These are phyloP conservation scores for Acanthaster planci DNA, from an alignment of 35 echinoderm and acorn worm species.

Conservation along the genomic window DNA sequence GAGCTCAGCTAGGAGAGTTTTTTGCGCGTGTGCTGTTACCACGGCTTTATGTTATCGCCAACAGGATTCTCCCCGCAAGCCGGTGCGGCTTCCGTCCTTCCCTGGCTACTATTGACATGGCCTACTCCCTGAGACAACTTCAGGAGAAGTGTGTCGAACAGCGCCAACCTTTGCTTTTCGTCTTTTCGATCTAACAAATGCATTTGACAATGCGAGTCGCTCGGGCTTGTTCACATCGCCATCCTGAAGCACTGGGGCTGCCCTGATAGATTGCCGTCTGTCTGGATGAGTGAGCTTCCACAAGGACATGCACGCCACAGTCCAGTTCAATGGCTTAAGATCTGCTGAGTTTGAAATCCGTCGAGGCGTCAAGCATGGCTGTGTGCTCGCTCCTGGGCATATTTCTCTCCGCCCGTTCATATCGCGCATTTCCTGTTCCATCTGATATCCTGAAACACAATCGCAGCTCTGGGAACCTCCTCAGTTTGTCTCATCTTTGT, in stretches of 20 bases:
- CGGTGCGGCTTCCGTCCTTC: not conserved
- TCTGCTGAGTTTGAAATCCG: not conserved
- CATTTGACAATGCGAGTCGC: not conserved
- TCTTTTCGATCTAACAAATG: constrained; percentile 12
- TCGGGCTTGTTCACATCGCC: not conserved
- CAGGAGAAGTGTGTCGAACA: constrained; percentile 23
- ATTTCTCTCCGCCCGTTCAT: not conserved
- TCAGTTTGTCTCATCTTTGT: not conserved
- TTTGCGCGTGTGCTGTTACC: not conserved
- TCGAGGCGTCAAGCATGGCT: constrained; percentile 5
- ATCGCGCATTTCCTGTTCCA: not conserved
- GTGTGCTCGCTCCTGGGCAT: not conserved
- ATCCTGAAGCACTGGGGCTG: not conserved
- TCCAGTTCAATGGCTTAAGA: constrained; percentile 20
- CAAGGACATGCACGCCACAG: not conserved
- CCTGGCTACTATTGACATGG: not conserved
- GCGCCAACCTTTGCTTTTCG: not conserved
- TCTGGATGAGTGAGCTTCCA: not conserved
- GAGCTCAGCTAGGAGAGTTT: constrained; percentile 6
- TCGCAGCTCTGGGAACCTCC: constrained; percentile 6
- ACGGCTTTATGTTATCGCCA: constrained; percentile 20
- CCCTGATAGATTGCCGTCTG: not conserved
- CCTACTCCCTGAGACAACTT: not conserved
- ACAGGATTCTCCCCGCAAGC: not conserved
- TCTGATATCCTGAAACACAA: not conserved